A percentile compares a stretch with the other conserved stretches of the same genome.
Evolutionary conservation across 2,888 invertebrate genomes (phyloP).

Genomic region (Eristalinus sepulchralis): DNA sequence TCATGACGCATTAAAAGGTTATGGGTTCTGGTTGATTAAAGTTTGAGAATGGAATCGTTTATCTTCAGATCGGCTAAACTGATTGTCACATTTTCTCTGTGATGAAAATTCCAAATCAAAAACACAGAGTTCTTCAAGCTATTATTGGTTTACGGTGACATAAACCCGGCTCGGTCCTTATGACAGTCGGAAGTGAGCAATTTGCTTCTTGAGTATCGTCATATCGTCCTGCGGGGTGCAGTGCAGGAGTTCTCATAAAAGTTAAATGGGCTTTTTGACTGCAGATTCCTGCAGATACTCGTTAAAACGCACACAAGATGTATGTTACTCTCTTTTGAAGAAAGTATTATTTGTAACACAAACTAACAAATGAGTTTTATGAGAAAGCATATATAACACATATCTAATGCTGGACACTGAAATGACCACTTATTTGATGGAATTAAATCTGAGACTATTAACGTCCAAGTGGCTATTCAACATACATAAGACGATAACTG

Average conservation of each 20-base stretch:
- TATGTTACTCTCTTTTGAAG: not conserved
- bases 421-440: not conserved
- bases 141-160: constrained; percentile 29
- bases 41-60: constrained; percentile 3
- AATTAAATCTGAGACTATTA: not conserved
- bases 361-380: not conserved
- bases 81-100: constrained; percentile 10
- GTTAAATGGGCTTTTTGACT: not conserved
- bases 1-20: not conserved
- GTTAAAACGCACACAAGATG: not conserved
- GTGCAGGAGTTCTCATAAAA: not conserved
- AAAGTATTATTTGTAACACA: not conserved
- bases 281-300: not conserved
- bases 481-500: not conserved
- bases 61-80: constrained; percentile 17
- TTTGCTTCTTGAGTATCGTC: constrained; percentile 32
- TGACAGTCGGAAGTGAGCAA: constrained; percentile 51
- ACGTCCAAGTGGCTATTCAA: not conserved
- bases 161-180: constrained; percentile 29
- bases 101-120: constrained; percentile 47
- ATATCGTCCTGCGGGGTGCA: constrained; percentile 1
- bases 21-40: not conserved
- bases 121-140: constrained; percentile 32
- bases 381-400: not conserved
- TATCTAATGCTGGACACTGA: not conserved